Percentiles rank a stretch among this genome's conserved stretches.
phyloP scores from a whole-genome alignment of 2,888 invertebrate species.

The Nomada ferruginata region DNA sequence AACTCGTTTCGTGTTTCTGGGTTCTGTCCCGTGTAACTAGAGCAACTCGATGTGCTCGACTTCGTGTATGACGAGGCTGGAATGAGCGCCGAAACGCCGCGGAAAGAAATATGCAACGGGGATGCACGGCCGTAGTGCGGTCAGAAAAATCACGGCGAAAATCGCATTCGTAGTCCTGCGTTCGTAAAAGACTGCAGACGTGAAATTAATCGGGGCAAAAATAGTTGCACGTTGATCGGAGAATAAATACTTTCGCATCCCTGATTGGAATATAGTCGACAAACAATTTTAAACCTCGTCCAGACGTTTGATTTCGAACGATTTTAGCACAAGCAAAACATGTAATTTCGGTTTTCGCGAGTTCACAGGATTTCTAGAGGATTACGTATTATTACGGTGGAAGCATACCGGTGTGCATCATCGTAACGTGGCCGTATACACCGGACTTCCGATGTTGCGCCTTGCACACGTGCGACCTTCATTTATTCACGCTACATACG shows the following conservation, averaged over 20 bases:
- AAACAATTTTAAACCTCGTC: too few species aligned
- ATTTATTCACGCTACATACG: slow-evolving; percentile 11
- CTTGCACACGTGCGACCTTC: slow-evolving; percentile 35
- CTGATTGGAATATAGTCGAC: too few species aligned
- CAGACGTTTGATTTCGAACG: too few species aligned
- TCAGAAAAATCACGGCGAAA: slow-evolving; percentile 1
- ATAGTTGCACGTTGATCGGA: too few species aligned
- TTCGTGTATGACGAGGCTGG: slow-evolving; percentile 16
- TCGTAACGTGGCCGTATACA: not conserved
- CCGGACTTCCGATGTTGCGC: not conserved
- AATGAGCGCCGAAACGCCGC: slow-evolving; percentile 5
- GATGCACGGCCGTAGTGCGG: slow-evolving; percentile 9
- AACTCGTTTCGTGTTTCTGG: slow-evolving; percentile 58
- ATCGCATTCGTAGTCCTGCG: not conserved
- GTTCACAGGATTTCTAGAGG: not conserved
- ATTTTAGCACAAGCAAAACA: too few species aligned
- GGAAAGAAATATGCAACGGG: not conserved
- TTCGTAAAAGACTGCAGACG: too few species aligned
- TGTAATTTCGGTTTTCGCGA: too few species aligned
- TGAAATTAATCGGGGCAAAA: too few species aligned
- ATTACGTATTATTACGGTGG: not conserved
- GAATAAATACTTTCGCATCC: too few species aligned
- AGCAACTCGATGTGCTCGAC: slow-evolving; percentile 1
- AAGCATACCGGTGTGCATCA: slow-evolving; percentile 11
- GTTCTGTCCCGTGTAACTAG: slow-evolving; percentile 12